Evolutionary conservation across 2,888 invertebrate genomes (phyloP), one percentile per base, ranked within the genome.

Genomic region (Phaonia tiefii): DNA sequence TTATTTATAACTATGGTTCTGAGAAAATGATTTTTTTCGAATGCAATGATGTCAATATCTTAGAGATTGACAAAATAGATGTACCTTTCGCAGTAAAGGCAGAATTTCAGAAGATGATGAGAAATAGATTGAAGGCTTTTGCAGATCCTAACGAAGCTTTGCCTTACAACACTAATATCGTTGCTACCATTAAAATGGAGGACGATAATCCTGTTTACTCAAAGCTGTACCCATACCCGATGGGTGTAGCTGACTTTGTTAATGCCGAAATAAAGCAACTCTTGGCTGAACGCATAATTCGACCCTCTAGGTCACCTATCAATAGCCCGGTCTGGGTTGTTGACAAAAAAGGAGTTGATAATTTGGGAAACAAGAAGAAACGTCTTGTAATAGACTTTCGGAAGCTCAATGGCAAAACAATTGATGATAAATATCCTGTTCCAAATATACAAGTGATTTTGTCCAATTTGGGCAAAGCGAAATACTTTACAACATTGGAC

Each of bases 281-380:
- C 8, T n/a, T 83, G 39, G 58, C 60, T 11, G 42, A 80, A n/a
- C 26, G 31, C 13, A 15, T n/a, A 25, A 56, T 25, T 56, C 25
- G 54, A 56, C 54, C 54, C 13, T 56, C 26, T 2, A 65, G 17
- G 42, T 79, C n/a, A 17, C 82, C 74, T 5, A 79, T 79, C 51
- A 79, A 82, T 44, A 80, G 76, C 42, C 76, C 80, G 13, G 39
- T 80, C 13, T 77, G 70, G 80, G 73, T 80, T 73, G 77, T 73
- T 2, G 74, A 78, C 10, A 82, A 82, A 54, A 82, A 79, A 73
- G 79, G 75, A 11, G 22, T 79, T 3, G 75, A 79, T 65, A 67
- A 76, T 17, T 25, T 56, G 17, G 70, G 72, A 74, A 51, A n/a
- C 17, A 42, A 51, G 10, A 79, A 79, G 71, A 74, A 70, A 58